phyloP scores from a whole-genome alignment of 2,797 vertebrate species.

The Nannoperca australis region DNA sequence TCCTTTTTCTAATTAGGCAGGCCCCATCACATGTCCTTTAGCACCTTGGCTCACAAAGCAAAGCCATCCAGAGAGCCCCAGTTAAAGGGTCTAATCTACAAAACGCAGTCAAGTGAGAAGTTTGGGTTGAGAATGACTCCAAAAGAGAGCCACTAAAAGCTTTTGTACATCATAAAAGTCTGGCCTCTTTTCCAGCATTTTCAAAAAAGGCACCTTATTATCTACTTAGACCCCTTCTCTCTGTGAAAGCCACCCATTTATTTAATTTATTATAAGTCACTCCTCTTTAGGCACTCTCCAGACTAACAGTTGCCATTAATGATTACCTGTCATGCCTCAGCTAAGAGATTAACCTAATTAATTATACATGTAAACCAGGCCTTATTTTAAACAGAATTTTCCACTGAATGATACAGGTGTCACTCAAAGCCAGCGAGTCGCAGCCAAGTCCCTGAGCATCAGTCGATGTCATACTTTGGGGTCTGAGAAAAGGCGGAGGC shows the following conservation, averaged over 20 bases:
- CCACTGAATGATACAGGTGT: constrained; percentile 63
- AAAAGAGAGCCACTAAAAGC: constrained; percentile 28
- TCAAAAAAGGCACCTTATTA: constrained; percentile 39
- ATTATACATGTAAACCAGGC: constrained; percentile 75
- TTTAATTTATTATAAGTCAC: constrained; percentile 31
- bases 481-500: constrained; percentile 25
- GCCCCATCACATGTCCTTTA: constrained; percentile 48
- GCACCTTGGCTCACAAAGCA: constrained; percentile 37
- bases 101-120: constrained; percentile 63
- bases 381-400: constrained; percentile 67
- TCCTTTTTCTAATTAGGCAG: constrained; percentile 62
- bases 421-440: constrained; percentile 59
- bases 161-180: constrained; percentile 32
- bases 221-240: constrained; percentile 25
- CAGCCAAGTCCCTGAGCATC: constrained; percentile 23
- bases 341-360: constrained; percentile 68
- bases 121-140: constrained; percentile 40
- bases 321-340: constrained; percentile 73
- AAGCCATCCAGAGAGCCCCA: constrained; percentile 17
- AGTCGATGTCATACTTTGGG: constrained; percentile 27
- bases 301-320: constrained; percentile 65
- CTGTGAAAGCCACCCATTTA: constrained; percentile 43
- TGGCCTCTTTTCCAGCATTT: constrained; percentile 29
- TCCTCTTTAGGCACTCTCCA: constrained; percentile 51
- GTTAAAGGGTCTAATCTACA: constrained; percentile 61